Percentiles rank a stretch among this genome's conserved stretches.
Conservation (phyloP, 2,113 vertebrate species). For the Corvus moneduloides region DNA sequence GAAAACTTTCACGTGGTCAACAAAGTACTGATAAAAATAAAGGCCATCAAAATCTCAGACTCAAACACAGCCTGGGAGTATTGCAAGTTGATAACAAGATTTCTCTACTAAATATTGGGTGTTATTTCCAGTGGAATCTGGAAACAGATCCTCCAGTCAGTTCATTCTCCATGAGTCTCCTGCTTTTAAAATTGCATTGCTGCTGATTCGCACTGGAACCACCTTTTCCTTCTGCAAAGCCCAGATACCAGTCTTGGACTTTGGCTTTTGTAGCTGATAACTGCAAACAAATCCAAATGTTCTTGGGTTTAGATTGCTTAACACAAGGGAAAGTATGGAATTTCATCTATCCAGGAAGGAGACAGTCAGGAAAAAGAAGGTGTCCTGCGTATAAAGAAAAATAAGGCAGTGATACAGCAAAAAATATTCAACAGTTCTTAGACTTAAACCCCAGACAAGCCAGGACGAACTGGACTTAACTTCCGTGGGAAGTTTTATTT, state of each 20-base stretch:
- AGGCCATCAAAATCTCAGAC: not conserved
- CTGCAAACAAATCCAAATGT: not conserved
- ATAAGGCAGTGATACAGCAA: not conserved
- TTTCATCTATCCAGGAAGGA: not conserved
- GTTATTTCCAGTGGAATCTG: not conserved
- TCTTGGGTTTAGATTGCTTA: not conserved
- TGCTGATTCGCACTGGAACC: not conserved
- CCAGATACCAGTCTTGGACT: not conserved
- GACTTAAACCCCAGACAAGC: not conserved
- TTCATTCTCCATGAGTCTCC: rapidly evolving
- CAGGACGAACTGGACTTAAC: not conserved
- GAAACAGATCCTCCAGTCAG: not conserved
- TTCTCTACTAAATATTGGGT: not conserved
- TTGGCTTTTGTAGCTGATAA: not conserved
- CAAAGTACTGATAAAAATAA: not conserved
- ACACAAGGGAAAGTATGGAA: not conserved
- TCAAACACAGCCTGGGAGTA: not conserved
- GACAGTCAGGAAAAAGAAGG: not conserved
- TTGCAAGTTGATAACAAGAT: not conserved
- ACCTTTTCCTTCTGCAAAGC: not conserved
- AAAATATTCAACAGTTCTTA: not conserved
- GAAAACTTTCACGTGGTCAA: not conserved
- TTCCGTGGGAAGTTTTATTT: not conserved
- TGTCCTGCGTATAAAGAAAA: no score
- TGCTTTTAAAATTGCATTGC: not conserved